These are phyloP conservation scores for Tinea semifulvella DNA, from an alignment of 2,888 invertebrate genomes.

Conservation along the genomic window DNA sequence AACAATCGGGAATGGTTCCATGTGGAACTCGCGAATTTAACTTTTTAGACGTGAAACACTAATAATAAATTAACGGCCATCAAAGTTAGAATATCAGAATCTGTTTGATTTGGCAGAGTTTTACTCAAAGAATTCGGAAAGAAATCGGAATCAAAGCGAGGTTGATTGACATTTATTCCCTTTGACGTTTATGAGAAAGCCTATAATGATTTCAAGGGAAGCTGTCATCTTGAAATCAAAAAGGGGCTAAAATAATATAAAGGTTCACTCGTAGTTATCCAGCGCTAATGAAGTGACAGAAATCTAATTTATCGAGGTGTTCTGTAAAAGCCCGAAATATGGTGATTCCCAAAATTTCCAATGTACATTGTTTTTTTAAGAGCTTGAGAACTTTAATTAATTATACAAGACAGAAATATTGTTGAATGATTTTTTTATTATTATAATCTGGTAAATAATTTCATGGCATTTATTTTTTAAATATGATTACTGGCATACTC, in stretches of 20 bases:
- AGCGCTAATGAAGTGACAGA: conserved; percentile 19
- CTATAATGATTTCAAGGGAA: conserved; percentile 8
- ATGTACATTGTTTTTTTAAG: too few species aligned
- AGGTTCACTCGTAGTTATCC: conserved; percentile 11
- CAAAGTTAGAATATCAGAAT: neutral
- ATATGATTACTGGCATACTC: too few species aligned
- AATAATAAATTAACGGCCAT: conserved; percentile 8
- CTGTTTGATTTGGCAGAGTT: conserved; percentile 4
- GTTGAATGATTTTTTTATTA: too few species aligned
- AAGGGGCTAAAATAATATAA: conserved; percentile 13
- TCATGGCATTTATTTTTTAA: too few species aligned
- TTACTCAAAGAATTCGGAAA: neutral
- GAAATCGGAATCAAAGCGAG: conserved; percentile 8
- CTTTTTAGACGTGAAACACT: conserved; percentile 20
- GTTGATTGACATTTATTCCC: conserved; percentile 8
- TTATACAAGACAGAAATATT: too few species aligned
- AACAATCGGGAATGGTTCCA: conserved; percentile 22
- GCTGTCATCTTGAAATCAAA: conserved; percentile 11
- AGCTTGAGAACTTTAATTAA: too few species aligned
- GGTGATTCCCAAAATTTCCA: too few species aligned
- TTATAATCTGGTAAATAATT: too few species aligned
- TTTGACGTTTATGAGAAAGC: conserved; percentile 12
- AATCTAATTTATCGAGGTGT: conserved; percentile 19
- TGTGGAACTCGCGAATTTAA: conserved; percentile 21
- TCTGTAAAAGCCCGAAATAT: too few species aligned